A percentile compares a stretch with the other conserved stretches of the same genome.
These are phyloP conservation scores for Lasioglossum vierecki DNA, from an alignment of 2,888 invertebrate species.

Conservation along the genomic window DNA sequence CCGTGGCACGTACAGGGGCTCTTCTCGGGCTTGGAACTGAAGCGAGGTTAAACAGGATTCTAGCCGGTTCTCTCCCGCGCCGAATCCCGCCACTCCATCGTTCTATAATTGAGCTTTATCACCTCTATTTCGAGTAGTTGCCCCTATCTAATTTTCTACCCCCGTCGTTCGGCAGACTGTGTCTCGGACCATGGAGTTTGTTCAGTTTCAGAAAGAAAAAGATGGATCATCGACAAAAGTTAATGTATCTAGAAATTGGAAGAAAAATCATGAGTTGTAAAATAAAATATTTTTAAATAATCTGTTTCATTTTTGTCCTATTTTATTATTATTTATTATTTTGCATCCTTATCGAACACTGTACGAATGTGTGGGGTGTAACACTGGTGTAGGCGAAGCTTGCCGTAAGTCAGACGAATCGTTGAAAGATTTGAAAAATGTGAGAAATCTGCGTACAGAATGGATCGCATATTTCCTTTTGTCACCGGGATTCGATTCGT, in stretches of 20 bases:
- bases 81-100: slow-evolving; percentile 57
- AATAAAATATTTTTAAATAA: too few species aligned
- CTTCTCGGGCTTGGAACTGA: slow-evolving; percentile 40
- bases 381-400: background rate
- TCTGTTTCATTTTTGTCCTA: too few species aligned
- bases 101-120: slow-evolving; percentile 78
- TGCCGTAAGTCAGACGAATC: background rate
- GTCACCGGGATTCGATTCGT: background rate
- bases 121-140: slow-evolving; percentile 67
- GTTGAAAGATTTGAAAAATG: background rate
- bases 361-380: background rate
- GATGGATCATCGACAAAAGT: background rate
- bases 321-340: too few species aligned
- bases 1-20: slow-evolving; percentile 55
- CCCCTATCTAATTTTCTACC: slow-evolving; percentile 62
- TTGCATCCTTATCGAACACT: too few species aligned
- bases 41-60: slow-evolving; percentile 76
- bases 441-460: background rate
- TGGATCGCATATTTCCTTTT: background rate
- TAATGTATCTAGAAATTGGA: background rate
- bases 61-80: slow-evolving; percentile 64
- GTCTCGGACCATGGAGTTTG: slow-evolving; percentile 45
- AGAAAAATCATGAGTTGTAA: too few species aligned
- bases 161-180: slow-evolving; percentile 42
- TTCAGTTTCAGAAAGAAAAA: slow-evolving; percentile 50